Evolutionary conservation across 2,797 vertebrate species (phyloP).

Genomic region (Tadarida brasiliensis): DNA sequence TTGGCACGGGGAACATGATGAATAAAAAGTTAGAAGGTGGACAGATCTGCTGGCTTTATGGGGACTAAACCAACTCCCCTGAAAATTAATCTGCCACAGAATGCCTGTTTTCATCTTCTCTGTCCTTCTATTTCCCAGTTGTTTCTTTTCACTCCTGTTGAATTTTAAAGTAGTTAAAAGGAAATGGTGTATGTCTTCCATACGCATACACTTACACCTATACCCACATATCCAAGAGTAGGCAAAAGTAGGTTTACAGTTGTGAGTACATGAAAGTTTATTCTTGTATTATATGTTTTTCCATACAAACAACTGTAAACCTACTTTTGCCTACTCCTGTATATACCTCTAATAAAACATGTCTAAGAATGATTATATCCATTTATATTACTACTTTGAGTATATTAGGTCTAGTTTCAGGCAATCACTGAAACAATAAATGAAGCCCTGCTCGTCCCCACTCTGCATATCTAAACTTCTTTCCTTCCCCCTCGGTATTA

Average conservation of each 20-base stretch:
- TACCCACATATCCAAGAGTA: neutral
- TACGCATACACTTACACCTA: no score
- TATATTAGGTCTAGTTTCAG: conserved; percentile 50
- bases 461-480: neutral
- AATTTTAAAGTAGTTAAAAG: conserved; percentile 27
- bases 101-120: neutral
- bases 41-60: conserved; percentile 11
- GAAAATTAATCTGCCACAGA: conserved; percentile 21
- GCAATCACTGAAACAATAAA: conserved; percentile 14
- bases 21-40: neutral
- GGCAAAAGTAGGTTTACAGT: neutral
- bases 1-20: neutral
- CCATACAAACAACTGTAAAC: neutral
- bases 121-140: neutral
- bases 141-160: neutral
- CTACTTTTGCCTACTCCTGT: neutral
- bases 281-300: neutral
- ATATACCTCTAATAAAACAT: neutral
- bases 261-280: neutral
- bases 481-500: neutral
- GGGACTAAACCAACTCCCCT: neutral
- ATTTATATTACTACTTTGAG: conserved; percentile 43
- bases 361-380: neutral
- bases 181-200: neutral
- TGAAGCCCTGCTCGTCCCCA: neutral